Conservation (phyloP, 2,888 invertebrate genomes). For the Apotomis capreana region DNA sequence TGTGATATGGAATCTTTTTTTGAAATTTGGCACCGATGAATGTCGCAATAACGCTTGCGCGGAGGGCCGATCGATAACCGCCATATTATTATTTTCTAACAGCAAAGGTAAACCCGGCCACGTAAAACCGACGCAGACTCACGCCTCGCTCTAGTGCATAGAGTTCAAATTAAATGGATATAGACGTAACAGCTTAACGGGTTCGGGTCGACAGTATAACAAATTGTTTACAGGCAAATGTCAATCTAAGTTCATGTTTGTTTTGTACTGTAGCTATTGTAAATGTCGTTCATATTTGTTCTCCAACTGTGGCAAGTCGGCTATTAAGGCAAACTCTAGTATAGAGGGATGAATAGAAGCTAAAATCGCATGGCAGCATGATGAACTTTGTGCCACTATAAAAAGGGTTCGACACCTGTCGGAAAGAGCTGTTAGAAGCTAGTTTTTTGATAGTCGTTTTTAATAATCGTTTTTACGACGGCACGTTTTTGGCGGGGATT, state of each 20-base stretch:
- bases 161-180: conserved; percentile 46
- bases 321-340: not conserved
- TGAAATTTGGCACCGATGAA: conserved; percentile 39
- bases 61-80: conserved; percentile 68
- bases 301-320: not conserved
- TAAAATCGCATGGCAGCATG: not conserved
- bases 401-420: not conserved
- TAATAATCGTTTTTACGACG: too few relatives aligned
- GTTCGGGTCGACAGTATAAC: conserved; percentile 57
- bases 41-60: conserved; percentile 71
- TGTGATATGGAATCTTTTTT: conserved; percentile 19
- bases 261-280: conserved; percentile 16
- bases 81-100: conserved; percentile 39
- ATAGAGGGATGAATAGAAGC: not conserved
- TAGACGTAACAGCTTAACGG: conserved; percentile 24
- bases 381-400: not conserved
- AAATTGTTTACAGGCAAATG: conserved; percentile 54
- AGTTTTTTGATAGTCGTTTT: too few relatives aligned
- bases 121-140: conserved; percentile 13
- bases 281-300: conserved; percentile 32
- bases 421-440: not conserved
- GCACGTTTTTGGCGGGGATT: too few relatives aligned
- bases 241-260: conserved; percentile 40
- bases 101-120: conserved; percentile 35
- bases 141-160: conserved; percentile 45